Base-by-base conservation (phyloP, 2,113 vertebrate species). In the Noturus placidus region DNA sequence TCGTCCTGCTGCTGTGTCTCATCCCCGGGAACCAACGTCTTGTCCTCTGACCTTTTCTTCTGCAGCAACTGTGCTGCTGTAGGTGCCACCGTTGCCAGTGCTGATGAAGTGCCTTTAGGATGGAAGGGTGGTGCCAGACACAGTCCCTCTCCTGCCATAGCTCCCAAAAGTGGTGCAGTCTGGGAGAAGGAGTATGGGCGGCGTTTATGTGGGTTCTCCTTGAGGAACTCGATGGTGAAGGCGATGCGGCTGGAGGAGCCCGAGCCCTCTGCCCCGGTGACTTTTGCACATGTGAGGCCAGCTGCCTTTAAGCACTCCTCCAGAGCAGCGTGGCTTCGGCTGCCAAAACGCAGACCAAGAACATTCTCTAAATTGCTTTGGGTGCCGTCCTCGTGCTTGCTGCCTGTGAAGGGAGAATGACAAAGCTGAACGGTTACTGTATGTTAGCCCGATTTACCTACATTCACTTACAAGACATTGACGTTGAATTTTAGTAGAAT, bases 351-450 rank as follows among this genome's bases (percentile, higher is more conserved):
- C 90, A 97, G 95, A 2, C 96, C 97, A 30, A 96, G 90, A 42
- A 95, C 97, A 5, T 99, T 99, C 92, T 99, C 98, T 6, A 97
- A 99, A 92, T 99, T 98, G 20, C 98, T 99, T 70, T 99, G 98
- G 2, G 98, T 99, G 25, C 98, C 98, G 84, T 99, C 98, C 67
- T 98, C 98, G 83, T 99, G 98, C 87, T 99, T 99, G 93, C 98
- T 99, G 88, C 98, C 98, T 99, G 91, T 20, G 15, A 83, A 77
- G 30, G 81, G 46, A 89, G 74, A 91, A 70, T 80, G 0, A 54
- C n/a, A 70, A 84, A 25, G 27, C 82, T 83, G 42, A 15, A 19
- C 50, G 38, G 63, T 30, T 67, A 67, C 11, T 67, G n/a, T 15
- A 78, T 78, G 27, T 59, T 80, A 57, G 30, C 19, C 56, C 11